phyloP scores from a whole-genome alignment of 2,888 invertebrate genomes.

The Mayetiola destructor region DNA sequence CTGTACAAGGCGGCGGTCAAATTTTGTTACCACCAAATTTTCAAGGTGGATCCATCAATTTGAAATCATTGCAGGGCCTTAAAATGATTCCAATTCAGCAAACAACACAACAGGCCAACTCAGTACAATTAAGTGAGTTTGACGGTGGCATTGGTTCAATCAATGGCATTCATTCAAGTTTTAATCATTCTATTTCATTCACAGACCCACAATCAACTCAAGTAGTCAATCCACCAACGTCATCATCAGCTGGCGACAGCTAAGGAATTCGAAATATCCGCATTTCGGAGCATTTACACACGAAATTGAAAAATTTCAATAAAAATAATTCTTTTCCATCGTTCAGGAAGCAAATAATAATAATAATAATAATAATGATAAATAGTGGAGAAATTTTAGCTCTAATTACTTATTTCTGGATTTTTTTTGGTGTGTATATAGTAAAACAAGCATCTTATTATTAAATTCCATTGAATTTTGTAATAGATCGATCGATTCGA shows the following conservation, averaged over 20 bases:
- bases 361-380: too few species aligned
- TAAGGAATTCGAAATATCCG: background rate
- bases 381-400: too few species aligned
- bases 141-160: background rate
- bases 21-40: conserved; percentile 46
- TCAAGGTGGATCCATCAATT: conserved; percentile 44
- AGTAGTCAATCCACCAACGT: conserved; percentile 10
- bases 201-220: conserved; percentile 16
- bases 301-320: too few species aligned
- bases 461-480: too few species aligned
- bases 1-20: conserved; percentile 42
- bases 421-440: too few species aligned
- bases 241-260: background rate
- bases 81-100: conserved; percentile 43
- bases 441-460: too few species aligned
- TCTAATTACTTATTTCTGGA: too few species aligned
- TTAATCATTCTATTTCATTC: background rate
- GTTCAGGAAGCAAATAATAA: too few species aligned
- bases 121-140: background rate
- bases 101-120: background rate
- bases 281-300: too few species aligned
- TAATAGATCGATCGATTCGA: too few species aligned
- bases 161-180: background rate
- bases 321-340: too few species aligned
- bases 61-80: conserved; percentile 46